Base-by-base conservation (phyloP, 2,888 invertebrate genomes). In the Endotricha flammealis region DNA sequence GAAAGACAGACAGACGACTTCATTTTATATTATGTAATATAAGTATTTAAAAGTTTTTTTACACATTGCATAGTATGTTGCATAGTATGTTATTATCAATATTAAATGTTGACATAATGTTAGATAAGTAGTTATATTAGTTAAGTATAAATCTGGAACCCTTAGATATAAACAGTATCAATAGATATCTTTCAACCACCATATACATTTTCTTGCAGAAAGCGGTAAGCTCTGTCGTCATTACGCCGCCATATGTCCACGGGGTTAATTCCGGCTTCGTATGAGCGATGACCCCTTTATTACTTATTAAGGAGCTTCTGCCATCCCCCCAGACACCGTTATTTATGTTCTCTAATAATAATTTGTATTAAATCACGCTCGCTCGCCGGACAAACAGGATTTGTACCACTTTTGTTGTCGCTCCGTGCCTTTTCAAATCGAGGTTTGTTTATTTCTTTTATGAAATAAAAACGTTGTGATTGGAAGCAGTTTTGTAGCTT, bases 281-380 rank as follows among this genome's bases (percentile, higher is more conserved):
- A 68, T 80, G 81, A 85, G 76, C 73, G 79, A 82, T 85, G 83
- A 82, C 83, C 83, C 85, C 81, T 83, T 85, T 86, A 85, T 85
- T 86, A 85, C 80, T 85, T 85, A 86, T 85, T 85, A 85, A 86
- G 79, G 69, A 82, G 80, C 73, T 70, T 57, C 63, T 58, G 67
- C 63, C 61, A 48, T 53, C 59, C 75, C 76, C 79, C 71, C 58
- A 68, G 64, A 66, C 72, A 61, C 56, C 65, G 82, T 85, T 85
- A 86, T 86, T 85, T 86, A 86, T 85, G 83, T 82, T 65, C 67
- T 80, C 81, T 83, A 86, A 86, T 85, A 86, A 86, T 86, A 85
- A 86, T 86, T 86, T 86, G 86, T 86, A 86, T 85, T 86, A 85
- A 86, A 86, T 86, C 86, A 82, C 82, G 70, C 61, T 60, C 68